phyloP scores from a whole-genome alignment of 2,797 vertebrate species.

The Acanthopagrus latus region DNA sequence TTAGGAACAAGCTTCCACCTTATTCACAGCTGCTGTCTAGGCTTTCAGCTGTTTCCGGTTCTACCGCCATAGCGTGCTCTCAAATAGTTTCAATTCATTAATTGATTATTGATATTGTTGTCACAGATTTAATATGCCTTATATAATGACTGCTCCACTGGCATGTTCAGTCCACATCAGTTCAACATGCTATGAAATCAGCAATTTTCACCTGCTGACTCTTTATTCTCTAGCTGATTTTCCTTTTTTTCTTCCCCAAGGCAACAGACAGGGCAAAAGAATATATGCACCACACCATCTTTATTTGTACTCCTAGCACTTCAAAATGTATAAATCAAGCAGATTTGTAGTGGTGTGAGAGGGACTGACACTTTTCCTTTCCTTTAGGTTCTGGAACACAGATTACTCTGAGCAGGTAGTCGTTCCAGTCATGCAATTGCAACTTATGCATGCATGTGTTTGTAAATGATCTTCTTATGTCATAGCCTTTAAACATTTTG shows the following conservation, averaged over 20 bases:
- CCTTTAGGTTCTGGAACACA: not conserved
- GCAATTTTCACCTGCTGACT: not conserved
- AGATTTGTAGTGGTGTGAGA: not conserved
- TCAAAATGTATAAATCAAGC: not conserved
- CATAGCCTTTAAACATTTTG: not conserved
- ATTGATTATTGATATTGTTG: not conserved
- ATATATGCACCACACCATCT: not conserved
- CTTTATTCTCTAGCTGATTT: not conserved
- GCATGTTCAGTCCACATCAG: not conserved
- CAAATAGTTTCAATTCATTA: not conserved
- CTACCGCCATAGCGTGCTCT: not conserved
- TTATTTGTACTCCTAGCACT: not conserved
- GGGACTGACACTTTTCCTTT: not conserved
- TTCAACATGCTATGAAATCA: not conserved
- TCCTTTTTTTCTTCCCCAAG: not conserved
- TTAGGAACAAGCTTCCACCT: slow-evolving; percentile 29
- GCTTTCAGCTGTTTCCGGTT: not conserved
- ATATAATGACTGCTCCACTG: not conserved
- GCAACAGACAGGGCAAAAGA: not conserved
- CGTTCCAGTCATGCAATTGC: not conserved
- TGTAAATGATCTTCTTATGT: not conserved
- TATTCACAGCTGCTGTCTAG: slow-evolving; percentile 19
- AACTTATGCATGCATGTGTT: not conserved
- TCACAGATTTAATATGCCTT: not conserved
- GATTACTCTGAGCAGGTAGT: not conserved